Conservation (phyloP, 2,797 vertebrate genomes). For the Choloepus didactylus region DNA sequence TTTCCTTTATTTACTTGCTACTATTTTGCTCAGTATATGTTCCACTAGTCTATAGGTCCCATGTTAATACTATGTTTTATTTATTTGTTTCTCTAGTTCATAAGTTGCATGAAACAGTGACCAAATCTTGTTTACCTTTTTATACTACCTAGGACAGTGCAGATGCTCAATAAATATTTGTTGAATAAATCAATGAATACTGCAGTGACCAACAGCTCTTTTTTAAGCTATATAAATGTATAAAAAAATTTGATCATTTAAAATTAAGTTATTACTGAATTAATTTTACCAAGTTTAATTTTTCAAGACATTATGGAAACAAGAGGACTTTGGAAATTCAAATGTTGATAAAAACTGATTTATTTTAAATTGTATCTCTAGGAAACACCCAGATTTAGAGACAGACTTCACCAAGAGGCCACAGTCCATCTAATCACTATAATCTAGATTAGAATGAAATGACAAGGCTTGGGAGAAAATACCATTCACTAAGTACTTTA, state of each 20-base stretch:
- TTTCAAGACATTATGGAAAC: constrained; percentile 2
- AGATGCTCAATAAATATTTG: neutral
- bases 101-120: constrained; percentile 5
- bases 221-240: neutral
- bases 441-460: constrained; percentile 3
- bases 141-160: neutral
- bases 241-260: neutral
- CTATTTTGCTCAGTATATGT: neutral
- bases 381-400: constrained; percentile 32
- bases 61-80: neutral
- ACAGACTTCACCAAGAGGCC: neutral
- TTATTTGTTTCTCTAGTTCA: neutral
- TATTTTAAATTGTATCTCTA: constrained; percentile 4
- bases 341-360: constrained; percentile 2
- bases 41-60: neutral
- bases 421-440: neutral
- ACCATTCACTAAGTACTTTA: neutral
- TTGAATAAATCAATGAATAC: constrained; percentile 1
- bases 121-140: neutral
- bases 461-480: constrained; percentile 18
- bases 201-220: neutral
- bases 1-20: no score
- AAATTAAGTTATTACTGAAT: neutral
- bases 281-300: neutral
- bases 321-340: constrained; percentile 11